These are phyloP conservation scores for Drosophila subquinaria DNA, from an alignment of 2,888 invertebrate species.

Conservation along the genomic window DNA sequence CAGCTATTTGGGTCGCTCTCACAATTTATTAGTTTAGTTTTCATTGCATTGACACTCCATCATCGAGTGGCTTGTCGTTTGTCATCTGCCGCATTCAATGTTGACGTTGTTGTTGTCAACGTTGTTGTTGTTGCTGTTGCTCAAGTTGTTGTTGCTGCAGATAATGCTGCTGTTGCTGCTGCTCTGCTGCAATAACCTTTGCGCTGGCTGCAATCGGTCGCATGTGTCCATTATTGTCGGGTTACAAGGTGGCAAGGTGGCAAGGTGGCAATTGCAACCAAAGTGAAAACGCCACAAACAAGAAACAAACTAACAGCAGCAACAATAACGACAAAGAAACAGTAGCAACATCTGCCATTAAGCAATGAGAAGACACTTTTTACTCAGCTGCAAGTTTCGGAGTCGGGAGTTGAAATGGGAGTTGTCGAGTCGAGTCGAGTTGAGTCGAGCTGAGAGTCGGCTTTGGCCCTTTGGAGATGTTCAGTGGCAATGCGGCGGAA, in stretches of 20 bases:
- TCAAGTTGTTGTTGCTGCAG: constrained; percentile 8
- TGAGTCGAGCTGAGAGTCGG: constrained; percentile 12
- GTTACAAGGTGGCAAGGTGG: constrained; percentile 64
- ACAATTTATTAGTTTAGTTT: constrained; percentile 82
- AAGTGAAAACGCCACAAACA: constrained; percentile 70
- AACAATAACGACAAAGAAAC: constrained; percentile 53
- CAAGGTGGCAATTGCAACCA: constrained; percentile 53
- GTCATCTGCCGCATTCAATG: constrained; percentile 67
- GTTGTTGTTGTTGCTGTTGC: constrained; percentile 13
- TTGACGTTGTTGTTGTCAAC: constrained; percentile 21
- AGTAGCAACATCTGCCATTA: constrained; percentile 76
- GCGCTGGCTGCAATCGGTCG: constrained; percentile 57
- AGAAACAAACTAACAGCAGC: constrained; percentile 30
- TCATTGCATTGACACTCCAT: constrained; percentile 82
- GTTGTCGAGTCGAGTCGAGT: constrained; percentile 6
- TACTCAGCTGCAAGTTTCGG: constrained; percentile 19
- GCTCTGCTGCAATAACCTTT: constrained; percentile 63
- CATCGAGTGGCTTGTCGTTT: constrained; percentile 80
- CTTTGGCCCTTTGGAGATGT: constrained; percentile 51
- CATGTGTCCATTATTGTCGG: constrained; percentile 59
- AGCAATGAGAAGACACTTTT: constrained; percentile 78
- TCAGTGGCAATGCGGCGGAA: constrained; percentile 56
- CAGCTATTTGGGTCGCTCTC: constrained; percentile 81
- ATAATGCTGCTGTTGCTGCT: constrained; percentile 9
- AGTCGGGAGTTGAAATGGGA: constrained; percentile 1